Base-by-base conservation (phyloP, 2,797 vertebrate species). In the Pipistrellus kuhlii region DNA sequence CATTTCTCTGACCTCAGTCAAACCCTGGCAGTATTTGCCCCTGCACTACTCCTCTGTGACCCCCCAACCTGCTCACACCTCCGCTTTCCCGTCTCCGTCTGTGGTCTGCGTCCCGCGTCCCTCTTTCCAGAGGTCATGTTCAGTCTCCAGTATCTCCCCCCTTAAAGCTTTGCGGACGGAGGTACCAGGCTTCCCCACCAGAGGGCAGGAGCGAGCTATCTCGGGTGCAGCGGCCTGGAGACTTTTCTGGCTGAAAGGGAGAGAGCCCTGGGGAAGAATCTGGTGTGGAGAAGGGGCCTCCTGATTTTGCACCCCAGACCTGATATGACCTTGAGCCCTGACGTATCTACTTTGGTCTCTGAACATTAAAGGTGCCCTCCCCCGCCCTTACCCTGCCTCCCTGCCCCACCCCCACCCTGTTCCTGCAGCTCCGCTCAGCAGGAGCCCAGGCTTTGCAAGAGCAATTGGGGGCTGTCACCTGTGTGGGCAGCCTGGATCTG, bases 401-500 rank as follows among this genome's bases (percentile, higher is more conserved):
- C 23, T 21, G 8, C 48, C 44, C 14, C 20, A 68, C 94, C 57
- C 55, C 18, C 8, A 30, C 41, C 5, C 2, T 93, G 96, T 96
- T 96, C 94, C 96, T 85, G 90, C 97, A 99, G 99, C 97, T 99
- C 95, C 98, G 99, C 96, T 98, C 99, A 81, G 98, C 98, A 0
- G 99, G 99, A 89, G 99, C 99, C 15, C 99, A 98, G 27, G 98
- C 99, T 94, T 98, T 99, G 96, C 99, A 99, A 97, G 99, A 99
- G 94, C 98, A 99, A 82, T 98, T 99, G 96, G 98, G 98, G 72
- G 98, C 99, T 14, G 98, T 99, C 83, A 98, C 98, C 27, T 99
- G 98, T 66, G 98, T 99, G 93, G 98, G 98, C 93, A 99, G 99
- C 91, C 98, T 99, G 44, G 99, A 99, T 97, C 98, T 99, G 92